Evolutionary conservation across 2,797 vertebrate species (phyloP), one percentile per base, ranked within the genome.

Genomic region (Apogon talboti): DNA sequence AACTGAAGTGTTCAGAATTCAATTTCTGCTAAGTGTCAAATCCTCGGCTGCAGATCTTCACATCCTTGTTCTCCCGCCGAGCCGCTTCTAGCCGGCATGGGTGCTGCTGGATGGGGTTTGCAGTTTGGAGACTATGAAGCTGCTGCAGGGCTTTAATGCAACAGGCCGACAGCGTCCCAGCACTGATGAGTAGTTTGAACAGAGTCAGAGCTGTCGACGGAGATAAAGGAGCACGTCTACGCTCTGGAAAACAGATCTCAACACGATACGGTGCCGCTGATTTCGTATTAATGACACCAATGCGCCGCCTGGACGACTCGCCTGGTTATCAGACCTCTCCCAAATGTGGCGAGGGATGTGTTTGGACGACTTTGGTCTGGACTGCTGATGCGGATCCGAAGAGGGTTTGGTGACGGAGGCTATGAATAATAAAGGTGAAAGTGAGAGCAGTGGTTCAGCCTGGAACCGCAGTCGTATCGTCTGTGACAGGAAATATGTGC

Each of bases 371-470:
- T 21, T 21, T 2, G 19, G 19, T 21, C 19, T 21, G 19, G 24
- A 28, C 24, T 5, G 24, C 24, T 28, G 19, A 21, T 21, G 19
- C 19, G 19, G 3, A 21, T 21, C 19, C 19, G 3, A 21, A 3
- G 19, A 21, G 19, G 19, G 19, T 21, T 21, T 21, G 6, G 85
- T 72, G 64, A 76, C 81, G 49, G 76, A 41, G 55, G 87, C 86
- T 71, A 80, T 72, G 56, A 46, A 76, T 78, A 87, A 87, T 66
- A 64, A 86, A 81, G 87, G 84, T 78, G 68, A 91, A 85, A 81
- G 65, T 67, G 79, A 92, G 76, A 78, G 76, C 14, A 71, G 66
- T 7, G 85, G 81, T 69, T 81, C 84, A 7, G 85, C 81, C 54
- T 52, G 64, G 59, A 82, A 90, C 64, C 45, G 50, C 4, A 84